phyloP scores from a whole-genome alignment of 2,113 vertebrate species.

The Furnarius figulus region DNA sequence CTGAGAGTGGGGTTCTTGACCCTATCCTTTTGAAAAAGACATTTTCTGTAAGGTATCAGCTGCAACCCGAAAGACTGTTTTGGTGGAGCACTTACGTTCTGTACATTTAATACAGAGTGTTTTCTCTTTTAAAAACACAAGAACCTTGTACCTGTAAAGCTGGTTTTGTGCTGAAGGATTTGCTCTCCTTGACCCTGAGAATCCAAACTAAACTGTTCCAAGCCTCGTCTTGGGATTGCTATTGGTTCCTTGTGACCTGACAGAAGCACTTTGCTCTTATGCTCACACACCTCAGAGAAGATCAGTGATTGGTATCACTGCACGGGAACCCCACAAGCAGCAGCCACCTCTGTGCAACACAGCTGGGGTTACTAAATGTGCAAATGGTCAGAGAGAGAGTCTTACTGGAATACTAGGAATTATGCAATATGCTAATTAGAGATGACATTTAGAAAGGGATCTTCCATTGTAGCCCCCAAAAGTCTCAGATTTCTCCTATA shows the following conservation, averaged over 20 bases:
- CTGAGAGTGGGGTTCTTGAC: background rate
- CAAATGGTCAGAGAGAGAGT: background rate
- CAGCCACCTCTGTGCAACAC: background rate
- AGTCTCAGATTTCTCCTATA: slow-evolving; percentile 10
- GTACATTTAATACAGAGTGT: background rate
- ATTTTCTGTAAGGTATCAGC: background rate
- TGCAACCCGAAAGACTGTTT: background rate
- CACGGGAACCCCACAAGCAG: background rate
- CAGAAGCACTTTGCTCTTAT: background rate
- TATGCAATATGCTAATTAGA: background rate
- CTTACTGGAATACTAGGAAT: background rate
- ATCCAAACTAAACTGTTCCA: background rate
- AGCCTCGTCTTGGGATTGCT: background rate
- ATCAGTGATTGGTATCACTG: background rate
- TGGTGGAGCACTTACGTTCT: background rate
- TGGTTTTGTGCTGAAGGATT: background rate
- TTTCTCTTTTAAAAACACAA: background rate
- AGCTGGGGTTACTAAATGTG: background rate
- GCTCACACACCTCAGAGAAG: background rate
- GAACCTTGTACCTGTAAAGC: background rate
- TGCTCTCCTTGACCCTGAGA: background rate
- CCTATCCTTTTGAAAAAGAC: background rate
- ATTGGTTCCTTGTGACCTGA: background rate
- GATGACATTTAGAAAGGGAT: slow-evolving; percentile 21
- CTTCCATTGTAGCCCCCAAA: background rate